Conservation (phyloP, 1,140 invertebrate species). For the Drosophila nigrodunni region DNA sequence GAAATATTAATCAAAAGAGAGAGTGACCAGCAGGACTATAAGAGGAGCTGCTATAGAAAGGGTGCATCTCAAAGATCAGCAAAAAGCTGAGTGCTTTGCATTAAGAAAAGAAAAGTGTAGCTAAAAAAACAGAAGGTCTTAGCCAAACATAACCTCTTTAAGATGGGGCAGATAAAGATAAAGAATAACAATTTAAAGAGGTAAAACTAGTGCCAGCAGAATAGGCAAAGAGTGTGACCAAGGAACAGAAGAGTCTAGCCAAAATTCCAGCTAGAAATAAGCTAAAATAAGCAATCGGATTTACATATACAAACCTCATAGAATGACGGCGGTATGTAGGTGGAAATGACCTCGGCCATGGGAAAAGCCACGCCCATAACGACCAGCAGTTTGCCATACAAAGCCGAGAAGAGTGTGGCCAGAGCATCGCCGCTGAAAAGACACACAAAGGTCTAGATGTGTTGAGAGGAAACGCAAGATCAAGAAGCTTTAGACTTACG, state of each 20-base stretch:
- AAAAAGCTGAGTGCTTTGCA: too few species aligned
- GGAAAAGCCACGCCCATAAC: slow-evolving; percentile 97
- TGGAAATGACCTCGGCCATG: slow-evolving; percentile 95
- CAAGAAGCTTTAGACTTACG: slow-evolving; percentile 53
- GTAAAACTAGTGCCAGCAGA: too few species aligned
- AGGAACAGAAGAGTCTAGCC: too few species aligned
- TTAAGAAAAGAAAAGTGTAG: background rate
- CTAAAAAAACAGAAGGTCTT: background rate
- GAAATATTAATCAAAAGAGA: too few species aligned
- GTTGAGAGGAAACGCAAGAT: background rate
- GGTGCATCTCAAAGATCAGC: too few species aligned
- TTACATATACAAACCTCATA: slow-evolving; percentile 89
- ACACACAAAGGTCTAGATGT: background rate
- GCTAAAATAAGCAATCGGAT: background rate
- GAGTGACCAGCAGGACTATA: too few species aligned
- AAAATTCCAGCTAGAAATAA: too few species aligned
- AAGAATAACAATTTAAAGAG: too few species aligned
- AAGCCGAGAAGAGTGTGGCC: slow-evolving; percentile 94
- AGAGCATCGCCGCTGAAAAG: slow-evolving; percentile 73
- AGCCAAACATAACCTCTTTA: too few species aligned
- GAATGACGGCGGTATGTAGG: slow-evolving; percentile 95
- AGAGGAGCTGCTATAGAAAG: too few species aligned
- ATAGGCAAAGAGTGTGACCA: too few species aligned
- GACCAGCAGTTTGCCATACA: slow-evolving; percentile 96
- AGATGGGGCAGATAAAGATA: too few species aligned